Evolutionary conservation across 2,888 invertebrate species (phyloP).

Genomic region (Apomyelois bistriatella): DNA sequence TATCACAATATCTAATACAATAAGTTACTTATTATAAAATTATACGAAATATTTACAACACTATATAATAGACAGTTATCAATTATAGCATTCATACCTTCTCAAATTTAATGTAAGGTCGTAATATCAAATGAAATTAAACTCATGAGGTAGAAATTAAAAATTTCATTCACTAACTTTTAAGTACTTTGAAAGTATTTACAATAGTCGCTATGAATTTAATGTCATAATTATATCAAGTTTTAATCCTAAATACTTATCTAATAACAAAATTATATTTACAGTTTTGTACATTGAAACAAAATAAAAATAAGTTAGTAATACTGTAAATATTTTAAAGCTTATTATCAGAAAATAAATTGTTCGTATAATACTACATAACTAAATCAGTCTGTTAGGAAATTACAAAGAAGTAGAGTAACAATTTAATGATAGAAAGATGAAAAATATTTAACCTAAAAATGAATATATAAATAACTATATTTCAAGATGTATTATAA

Average conservation of each 20-base stretch:
- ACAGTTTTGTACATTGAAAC: slow-evolving; percentile 64
- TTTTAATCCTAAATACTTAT: slow-evolving; percentile 30
- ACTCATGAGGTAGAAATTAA: slow-evolving; percentile 74
- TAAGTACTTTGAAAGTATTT: slow-evolving; percentile 42
- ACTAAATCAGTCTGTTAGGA: slow-evolving; percentile 54
- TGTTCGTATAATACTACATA: slow-evolving; percentile 29
- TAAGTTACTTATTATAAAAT: slow-evolving; percentile 56
- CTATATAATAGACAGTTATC: slow-evolving; percentile 13
- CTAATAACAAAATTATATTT: slow-evolving; percentile 61
- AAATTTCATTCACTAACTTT: slow-evolving; percentile 41
- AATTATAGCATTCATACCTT: slow-evolving; percentile 14
- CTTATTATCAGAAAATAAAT: slow-evolving; percentile 50
- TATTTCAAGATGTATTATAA: background rate
- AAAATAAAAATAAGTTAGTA: slow-evolving; percentile 72
- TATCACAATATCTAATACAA: slow-evolving; percentile 69
- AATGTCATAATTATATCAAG: slow-evolving; percentile 2
- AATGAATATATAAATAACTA: background rate
- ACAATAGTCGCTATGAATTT: slow-evolving; percentile 28
- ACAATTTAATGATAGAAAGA: slow-evolving; percentile 10
- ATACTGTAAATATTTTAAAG: slow-evolving; percentile 78
- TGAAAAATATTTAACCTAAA: background rate
- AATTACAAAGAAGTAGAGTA: slow-evolving; percentile 18
- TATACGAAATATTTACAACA: slow-evolving; percentile 42
- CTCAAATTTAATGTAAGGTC: slow-evolving; percentile 18
- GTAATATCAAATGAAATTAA: slow-evolving; percentile 38